Percentiles rank a stretch among this genome's conserved stretches.
Evolutionary conservation across 2,797 vertebrate genomes (phyloP).

Genomic region (Paedocypris micromegethes): DNA sequence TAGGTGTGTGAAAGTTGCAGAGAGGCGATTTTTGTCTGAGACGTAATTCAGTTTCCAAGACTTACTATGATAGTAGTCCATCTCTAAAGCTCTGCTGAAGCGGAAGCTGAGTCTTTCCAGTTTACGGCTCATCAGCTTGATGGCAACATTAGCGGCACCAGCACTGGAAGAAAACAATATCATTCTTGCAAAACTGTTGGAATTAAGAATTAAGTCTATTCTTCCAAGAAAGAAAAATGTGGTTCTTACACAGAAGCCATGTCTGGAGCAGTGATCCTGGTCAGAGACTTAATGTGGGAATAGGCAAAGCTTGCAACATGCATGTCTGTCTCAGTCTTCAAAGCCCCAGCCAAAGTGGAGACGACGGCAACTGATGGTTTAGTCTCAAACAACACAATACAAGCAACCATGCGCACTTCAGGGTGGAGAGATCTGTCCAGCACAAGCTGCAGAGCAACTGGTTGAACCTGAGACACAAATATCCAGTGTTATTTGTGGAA

Average conservation of each 20-base stretch:
- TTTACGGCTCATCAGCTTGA: conserved; percentile 68
- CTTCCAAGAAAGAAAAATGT: conserved; percentile 8
- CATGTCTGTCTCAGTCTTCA: conserved; percentile 69
- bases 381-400: conserved; percentile 72
- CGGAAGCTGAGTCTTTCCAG: conserved; percentile 62
- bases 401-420: conserved; percentile 69
- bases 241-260: conserved; percentile 69
- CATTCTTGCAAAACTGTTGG: too few relatives aligned
- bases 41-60: background rate
- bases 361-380: conserved; percentile 68
- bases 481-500: background rate
- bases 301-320: conserved; percentile 77
- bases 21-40: too few relatives aligned
- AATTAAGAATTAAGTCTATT: conserved; percentile 25
- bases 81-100: conserved; percentile 67
- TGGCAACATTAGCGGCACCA: conserved; percentile 72
- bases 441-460: conserved; percentile 70
- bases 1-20: too few relatives aligned
- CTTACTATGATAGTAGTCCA: conserved; percentile 72
- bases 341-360: conserved; percentile 58
- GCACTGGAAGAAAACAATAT: conserved; percentile 71
- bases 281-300: conserved; percentile 72
- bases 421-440: conserved; percentile 63
- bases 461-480: conserved; percentile 70
- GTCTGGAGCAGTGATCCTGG: conserved; percentile 72